A percentile compares a stretch with the other conserved stretches of the same genome.
phyloP scores from a whole-genome alignment of 2,113 vertebrate genomes.

The Carassius gibelio region DNA sequence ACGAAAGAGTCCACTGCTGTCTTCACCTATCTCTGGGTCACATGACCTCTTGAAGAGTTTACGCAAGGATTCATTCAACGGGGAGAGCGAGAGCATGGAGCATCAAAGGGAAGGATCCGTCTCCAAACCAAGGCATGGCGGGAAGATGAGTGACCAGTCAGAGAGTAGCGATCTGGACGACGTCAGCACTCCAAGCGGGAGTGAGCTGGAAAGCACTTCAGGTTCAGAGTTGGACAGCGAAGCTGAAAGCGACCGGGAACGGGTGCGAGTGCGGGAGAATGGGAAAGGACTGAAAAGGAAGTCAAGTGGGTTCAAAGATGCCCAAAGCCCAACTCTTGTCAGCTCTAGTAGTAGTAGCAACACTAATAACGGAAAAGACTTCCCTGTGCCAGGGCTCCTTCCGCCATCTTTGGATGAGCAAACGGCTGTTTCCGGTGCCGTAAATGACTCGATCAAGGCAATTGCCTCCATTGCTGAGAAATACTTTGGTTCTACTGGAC shows the following conservation, averaged over 20 bases:
- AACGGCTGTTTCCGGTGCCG: conserved; percentile 95
- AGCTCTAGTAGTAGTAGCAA: conserved; percentile 65
- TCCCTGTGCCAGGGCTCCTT: conserved; percentile 86
- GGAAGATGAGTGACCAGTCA: conserved; percentile 95
- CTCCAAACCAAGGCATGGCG: conserved; percentile 79
- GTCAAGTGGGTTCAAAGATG: conserved; percentile 75
- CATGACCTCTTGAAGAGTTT: conserved; percentile 89
- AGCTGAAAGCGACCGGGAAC: conserved; percentile 96
- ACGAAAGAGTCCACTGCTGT: conserved; percentile 89
- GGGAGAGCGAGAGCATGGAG: conserved; percentile 68
- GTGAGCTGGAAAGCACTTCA: conserved; percentile 96
- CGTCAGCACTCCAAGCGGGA: conserved; percentile 98
- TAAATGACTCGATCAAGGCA: conserved; percentile 99
- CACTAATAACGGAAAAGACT: conserved; percentile 80
- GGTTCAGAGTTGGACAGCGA: conserved; percentile 98
- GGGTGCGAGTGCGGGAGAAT: conserved; percentile 91
- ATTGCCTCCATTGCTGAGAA: conserved; percentile 99
- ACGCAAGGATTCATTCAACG: conserved; percentile 65
- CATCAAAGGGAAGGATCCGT: conserved; percentile 79
- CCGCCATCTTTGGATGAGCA: conserved; percentile 93
- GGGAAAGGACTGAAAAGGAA: conserved; percentile 93
- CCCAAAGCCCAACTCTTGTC: conserved; percentile 84
- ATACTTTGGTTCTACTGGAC: conserved; percentile 98
- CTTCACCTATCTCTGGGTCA: conserved; percentile 84
- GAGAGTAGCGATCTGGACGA: conserved; percentile 99